Evolutionary conservation across 2,888 invertebrate genomes (phyloP).

Genomic region (Volucella zonaria): DNA sequence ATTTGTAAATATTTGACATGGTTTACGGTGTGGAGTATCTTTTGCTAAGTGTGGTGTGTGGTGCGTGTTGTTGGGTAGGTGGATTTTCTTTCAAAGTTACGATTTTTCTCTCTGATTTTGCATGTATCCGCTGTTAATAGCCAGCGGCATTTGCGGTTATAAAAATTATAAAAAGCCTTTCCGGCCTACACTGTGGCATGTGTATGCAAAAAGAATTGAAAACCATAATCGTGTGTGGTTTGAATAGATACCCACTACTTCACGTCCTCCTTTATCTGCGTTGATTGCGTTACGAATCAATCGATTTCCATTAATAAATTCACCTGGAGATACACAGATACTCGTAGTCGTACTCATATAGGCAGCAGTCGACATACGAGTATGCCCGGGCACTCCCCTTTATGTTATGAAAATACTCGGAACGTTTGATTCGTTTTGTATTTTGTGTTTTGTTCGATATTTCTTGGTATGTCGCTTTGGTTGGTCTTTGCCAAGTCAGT

Average conservation of each 20-base stretch:
- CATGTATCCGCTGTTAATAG: conserved; percentile 41
- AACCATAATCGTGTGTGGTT: conserved; percentile 6
- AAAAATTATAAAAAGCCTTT: no score
- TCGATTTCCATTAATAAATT: conserved; percentile 67
- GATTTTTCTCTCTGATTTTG: conserved; percentile 11
- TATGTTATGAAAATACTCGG: conserved; percentile 23
- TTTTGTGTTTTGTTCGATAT: background rate
- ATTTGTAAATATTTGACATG: conserved; percentile 57
- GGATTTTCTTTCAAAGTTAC: conserved; percentile 44
- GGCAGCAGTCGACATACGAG: conserved; percentile 7
- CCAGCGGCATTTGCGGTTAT: conserved; percentile 32
- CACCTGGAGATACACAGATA: conserved; percentile 32
- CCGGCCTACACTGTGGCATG: conserved; percentile 30
- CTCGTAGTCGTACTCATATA: background rate
- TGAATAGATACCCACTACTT: conserved; percentile 8
- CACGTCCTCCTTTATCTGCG: background rate
- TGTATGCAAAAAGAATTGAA: conserved; percentile 32
- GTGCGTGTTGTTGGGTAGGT: conserved; percentile 51
- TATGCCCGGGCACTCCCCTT: conserved; percentile 53
- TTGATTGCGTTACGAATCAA: conserved; percentile 58
- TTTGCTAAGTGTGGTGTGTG: conserved; percentile 9
- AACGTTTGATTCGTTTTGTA: conserved; percentile 8
- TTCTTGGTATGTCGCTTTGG: conserved; percentile 42
- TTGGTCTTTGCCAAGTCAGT: conserved; percentile 48
- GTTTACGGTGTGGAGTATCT: conserved; percentile 35